Evolutionary conservation across 2,113 vertebrate species (phyloP).

Genomic region (Motacilla alba): DNA sequence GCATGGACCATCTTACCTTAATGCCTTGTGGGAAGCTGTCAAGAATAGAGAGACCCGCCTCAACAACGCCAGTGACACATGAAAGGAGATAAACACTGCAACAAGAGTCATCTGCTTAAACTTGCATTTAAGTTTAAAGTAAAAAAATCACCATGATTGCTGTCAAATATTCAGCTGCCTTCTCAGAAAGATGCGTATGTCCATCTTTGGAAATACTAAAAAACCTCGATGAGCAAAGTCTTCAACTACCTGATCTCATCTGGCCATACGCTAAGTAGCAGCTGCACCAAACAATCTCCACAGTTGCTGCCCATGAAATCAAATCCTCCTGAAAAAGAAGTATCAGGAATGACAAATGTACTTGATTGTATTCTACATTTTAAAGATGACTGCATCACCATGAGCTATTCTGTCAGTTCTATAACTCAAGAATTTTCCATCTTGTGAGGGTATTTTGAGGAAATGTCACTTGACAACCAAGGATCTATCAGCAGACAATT

Average conservation of each 20-base stretch:
- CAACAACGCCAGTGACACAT: neutral
- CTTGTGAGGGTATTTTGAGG: neutral
- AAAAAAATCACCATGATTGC: neutral
- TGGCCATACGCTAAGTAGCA: neutral
- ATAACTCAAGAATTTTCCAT: neutral
- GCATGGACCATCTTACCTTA: neutral
- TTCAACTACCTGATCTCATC: neutral
- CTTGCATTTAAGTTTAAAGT: neutral
- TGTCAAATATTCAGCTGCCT: neutral
- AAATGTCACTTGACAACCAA: neutral
- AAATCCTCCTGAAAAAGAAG: neutral
- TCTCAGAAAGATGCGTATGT: neutral
- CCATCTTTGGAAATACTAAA: neutral
- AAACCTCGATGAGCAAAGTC: neutral
- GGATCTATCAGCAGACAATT: neutral
- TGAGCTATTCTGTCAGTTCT: neutral
- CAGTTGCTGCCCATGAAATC: neutral
- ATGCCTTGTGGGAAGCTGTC: neutral
- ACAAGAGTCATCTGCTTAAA: neutral
- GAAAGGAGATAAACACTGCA: neutral
- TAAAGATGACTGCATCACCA: neutral
- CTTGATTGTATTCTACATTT: fast-evolving
- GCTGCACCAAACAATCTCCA: neutral
- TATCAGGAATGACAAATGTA: neutral
- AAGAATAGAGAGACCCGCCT: neutral